phyloP scores from a whole-genome alignment of 2,888 invertebrate species.

The Mactromeris polynyma region DNA sequence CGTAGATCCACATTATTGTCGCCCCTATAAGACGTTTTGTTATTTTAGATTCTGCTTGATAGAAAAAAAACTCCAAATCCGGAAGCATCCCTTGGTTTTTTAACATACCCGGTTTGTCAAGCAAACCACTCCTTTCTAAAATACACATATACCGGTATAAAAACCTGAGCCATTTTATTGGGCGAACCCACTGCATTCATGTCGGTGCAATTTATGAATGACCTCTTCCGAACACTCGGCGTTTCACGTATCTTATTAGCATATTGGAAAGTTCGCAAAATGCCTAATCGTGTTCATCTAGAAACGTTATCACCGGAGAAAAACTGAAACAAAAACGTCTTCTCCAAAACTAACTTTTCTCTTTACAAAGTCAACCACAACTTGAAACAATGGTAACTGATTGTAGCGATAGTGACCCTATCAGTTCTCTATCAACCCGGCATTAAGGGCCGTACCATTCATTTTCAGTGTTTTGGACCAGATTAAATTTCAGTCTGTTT shows the following conservation, averaged over 20 bases:
- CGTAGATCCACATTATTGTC: no score
- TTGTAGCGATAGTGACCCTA: background rate
- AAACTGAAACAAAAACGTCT: background rate
- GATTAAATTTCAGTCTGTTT: slow-evolving; percentile 24
- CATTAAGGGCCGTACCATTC: slow-evolving; percentile 10
- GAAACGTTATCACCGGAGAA: background rate
- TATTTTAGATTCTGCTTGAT: no score
- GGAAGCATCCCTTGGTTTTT: no score
- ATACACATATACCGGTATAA: no score
- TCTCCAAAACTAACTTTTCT: background rate
- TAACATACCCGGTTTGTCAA: no score
- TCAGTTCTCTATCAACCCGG: background rate
- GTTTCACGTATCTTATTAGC: background rate
- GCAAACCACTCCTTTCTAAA: no score
- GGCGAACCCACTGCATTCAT: background rate
- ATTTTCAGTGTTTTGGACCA: background rate
- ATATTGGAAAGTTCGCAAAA: background rate
- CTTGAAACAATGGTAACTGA: slow-evolving; percentile 8
- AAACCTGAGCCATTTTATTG: no score
- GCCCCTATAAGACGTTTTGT: no score
- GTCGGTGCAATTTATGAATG: background rate
- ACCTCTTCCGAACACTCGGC: background rate
- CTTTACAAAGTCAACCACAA: background rate
- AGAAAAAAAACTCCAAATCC: no score
- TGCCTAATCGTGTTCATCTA: background rate